These are phyloP conservation scores for Microtus oregoni DNA, from an alignment of 2,113 vertebrate species.

Conservation along the genomic window DNA sequence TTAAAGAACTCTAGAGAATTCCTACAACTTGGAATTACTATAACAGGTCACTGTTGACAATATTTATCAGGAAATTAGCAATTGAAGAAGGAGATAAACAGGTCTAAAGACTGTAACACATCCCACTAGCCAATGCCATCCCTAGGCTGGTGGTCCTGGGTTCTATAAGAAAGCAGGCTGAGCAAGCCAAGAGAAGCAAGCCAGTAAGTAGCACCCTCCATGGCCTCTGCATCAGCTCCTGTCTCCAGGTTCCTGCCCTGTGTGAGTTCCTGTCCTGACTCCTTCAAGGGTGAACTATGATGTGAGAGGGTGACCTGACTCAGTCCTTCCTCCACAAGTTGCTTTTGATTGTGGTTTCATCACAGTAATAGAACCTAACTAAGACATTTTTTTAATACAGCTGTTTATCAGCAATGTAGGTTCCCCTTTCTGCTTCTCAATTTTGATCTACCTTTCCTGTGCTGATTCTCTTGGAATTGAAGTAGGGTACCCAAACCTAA, in stretches of 20 bases:
- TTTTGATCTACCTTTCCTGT: neutral
- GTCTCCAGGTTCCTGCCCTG: neutral
- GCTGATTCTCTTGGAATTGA: neutral
- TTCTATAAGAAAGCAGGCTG: neutral
- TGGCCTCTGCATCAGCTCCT: neutral
- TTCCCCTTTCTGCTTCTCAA: neutral
- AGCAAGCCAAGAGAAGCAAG: neutral
- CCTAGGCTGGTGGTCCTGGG: neutral
- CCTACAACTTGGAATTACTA: neutral
- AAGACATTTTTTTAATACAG: neutral
- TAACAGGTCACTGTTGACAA: neutral
- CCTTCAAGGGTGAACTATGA: neutral
- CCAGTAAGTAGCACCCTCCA: neutral
- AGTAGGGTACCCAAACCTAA: neutral
- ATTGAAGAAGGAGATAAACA: slow-evolving; percentile 18
- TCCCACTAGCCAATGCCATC: neutral
- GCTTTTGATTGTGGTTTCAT: neutral
- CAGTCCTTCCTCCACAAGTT: neutral
- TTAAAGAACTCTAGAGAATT: neutral
- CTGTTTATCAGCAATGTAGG: neutral
- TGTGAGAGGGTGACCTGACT: neutral
- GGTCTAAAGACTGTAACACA: neutral
- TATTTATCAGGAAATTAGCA: neutral
- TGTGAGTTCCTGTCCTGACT: neutral
- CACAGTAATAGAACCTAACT: neutral